Conservation (phyloP, 2,113 vertebrate species). For the Felis catus region F.catus_Fca126_mat1.0 CM031416.1:112133501-112134000, state of each 20-base stretch:
- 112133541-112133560: not conserved
- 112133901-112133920: not conserved
- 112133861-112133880: constrained; percentile 50
- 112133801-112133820: constrained; percentile 18
- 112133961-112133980: constrained; percentile 41
- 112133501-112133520: rapidly evolving
- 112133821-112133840: not conserved
- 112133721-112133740: not conserved
- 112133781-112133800: not conserved
- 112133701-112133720: not conserved
- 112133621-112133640: not conserved
- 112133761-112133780: not conserved
- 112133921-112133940: not conserved
- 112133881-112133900: constrained; percentile 17
- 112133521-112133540: not conserved
- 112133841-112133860: constrained; percentile 56
- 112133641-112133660: not conserved
- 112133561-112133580: no score
- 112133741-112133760: not conserved
- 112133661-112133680: not conserved
- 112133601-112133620: not conserved
- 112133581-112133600: not conserved
- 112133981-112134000: not conserved
- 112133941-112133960: constrained; percentile 47
- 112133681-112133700: not conserved